These are phyloP conservation scores for Orius insidiosus DNA, from an alignment of 1,140 invertebrate species.

Conservation along the genomic window DNA sequence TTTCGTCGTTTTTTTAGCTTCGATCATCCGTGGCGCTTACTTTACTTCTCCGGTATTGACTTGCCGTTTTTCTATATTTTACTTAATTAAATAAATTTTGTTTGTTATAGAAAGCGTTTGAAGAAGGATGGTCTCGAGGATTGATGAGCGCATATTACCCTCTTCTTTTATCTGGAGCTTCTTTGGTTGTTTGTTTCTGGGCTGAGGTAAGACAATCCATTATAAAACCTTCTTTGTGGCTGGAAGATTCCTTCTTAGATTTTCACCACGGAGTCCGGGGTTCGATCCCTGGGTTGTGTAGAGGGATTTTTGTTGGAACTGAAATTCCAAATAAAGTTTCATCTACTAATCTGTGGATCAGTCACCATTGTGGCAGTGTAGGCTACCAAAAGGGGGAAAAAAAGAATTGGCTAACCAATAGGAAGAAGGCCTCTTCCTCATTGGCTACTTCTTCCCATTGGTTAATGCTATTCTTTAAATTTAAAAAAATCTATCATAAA, in stretches of 20 bases:
- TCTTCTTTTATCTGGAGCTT: constrained; percentile 70
- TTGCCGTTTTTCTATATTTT: too few species aligned
- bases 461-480: not conserved
- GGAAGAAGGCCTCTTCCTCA: too few species aligned
- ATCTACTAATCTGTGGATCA: too few species aligned
- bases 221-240: too few species aligned
- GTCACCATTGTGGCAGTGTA: too few species aligned
- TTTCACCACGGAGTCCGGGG: too few species aligned
- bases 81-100: not conserved
- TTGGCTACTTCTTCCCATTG: not conserved
- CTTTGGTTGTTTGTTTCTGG: constrained; percentile 87
- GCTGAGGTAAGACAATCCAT: constrained; percentile 50
- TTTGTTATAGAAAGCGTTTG: constrained; percentile 47
- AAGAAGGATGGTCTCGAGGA: constrained; percentile 66
- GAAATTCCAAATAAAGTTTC: too few species aligned
- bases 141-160: constrained; percentile 82
- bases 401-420: too few species aligned
- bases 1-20: constrained; percentile 72
- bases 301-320: too few species aligned
- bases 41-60: constrained; percentile 77
- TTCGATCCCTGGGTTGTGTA: too few species aligned
- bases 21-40: constrained; percentile 68
- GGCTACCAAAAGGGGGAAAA: too few species aligned
- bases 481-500: not conserved
- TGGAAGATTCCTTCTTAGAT: too few species aligned